A percentile compares a stretch with the other conserved stretches of the same genome.
Evolutionary conservation across 1,140 invertebrate species (phyloP).

Genomic region (Tetramorium parvispinum): DNA sequence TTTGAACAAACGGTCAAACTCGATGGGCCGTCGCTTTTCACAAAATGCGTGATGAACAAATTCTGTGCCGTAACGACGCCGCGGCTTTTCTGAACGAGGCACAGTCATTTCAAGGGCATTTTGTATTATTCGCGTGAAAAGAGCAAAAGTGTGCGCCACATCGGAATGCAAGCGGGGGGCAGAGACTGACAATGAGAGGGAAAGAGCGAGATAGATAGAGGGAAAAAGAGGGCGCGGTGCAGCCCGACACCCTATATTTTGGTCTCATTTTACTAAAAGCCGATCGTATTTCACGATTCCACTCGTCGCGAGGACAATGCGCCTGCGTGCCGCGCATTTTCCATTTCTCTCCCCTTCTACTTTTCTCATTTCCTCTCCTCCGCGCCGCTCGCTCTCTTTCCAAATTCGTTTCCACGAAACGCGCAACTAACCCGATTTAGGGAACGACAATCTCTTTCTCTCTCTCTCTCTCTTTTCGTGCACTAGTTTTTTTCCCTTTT

Average conservation of each 20-base stretch:
- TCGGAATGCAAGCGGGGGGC: not conserved
- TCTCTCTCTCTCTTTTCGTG: not conserved
- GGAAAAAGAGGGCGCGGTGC: slow-evolving; percentile 20
- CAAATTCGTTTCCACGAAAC: slow-evolving; percentile 63
- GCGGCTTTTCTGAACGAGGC: slow-evolving; percentile 54
- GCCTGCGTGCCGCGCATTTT: slow-evolving; percentile 71
- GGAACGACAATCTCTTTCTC: slow-evolving; percentile 49
- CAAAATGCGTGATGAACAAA: no score
- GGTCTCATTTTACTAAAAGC: slow-evolving; percentile 84
- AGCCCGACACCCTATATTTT: slow-evolving; percentile 81
- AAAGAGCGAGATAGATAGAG: slow-evolving; percentile 2
- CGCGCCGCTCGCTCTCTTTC: slow-evolving; percentile 30
- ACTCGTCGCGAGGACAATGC: slow-evolving; percentile 78
- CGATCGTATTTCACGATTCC: slow-evolving; percentile 83
- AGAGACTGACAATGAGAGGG: not conserved
- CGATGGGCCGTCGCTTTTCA: slow-evolving; percentile 27
- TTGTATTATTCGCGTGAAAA: slow-evolving; percentile 62
- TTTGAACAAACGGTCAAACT: not conserved
- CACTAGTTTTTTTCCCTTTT: not conserved
- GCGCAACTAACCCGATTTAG: slow-evolving; percentile 73
- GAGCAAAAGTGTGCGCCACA: slow-evolving; percentile 31
- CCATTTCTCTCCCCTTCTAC: slow-evolving; percentile 58
- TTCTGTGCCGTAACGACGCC: slow-evolving; percentile 7
- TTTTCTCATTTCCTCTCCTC: slow-evolving; percentile 27
- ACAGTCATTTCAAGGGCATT: slow-evolving; percentile 79